Base-by-base conservation (phyloP, 92 coral and sea anemone genomes). In the Paragorgia papillata region DNA sequence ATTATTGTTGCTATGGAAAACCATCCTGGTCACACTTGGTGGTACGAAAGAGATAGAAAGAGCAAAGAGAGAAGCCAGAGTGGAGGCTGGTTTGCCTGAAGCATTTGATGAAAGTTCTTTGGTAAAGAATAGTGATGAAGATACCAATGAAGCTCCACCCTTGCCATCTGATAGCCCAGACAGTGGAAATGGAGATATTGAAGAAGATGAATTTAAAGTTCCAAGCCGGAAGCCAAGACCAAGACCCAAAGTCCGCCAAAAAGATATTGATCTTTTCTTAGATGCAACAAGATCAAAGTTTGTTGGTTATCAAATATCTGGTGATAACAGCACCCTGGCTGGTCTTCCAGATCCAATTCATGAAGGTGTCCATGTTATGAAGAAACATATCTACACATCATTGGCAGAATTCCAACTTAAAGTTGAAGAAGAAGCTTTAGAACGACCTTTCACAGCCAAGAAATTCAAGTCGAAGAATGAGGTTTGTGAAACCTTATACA, bases 281-380 rank as follows among this genome's bases (percentile, higher is more conserved):
- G 98, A 94, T 81, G 86, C 84, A 51, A 89, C 97, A 21, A 85
- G 98, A 25, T 84, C 89, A 73, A 94, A 94, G 81, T 94, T 94
- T 68, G 97, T 94, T 55, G 98, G 98, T 60, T 94, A 86, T 82
- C 98, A 94, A 63, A 79, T 94, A 31, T 75, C 46, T 63, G 92
- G 99, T 73, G 99, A 95, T 60, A 88, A 85, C 41, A 75, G 92
- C 15, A 91, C 97, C 59, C 67, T 94, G 39, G 97, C 97, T 4
- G 97, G 98, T 50, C 88, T 95, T 39, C 99, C 99, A 48, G 87
- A 87, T 58, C 93, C 99, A 10, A 95, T 95, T 43, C 99, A 95
- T 63, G 99, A 95, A 57, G 97, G 97, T 15, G 80, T 95, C 0
- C 71, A 80, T 21, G 92, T 95, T 46, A 92, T 95, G 31, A 90